Evolutionary conservation across 2,797 vertebrate species (phyloP).

Genomic region (Ctenopoma kingsleyae): DNA sequence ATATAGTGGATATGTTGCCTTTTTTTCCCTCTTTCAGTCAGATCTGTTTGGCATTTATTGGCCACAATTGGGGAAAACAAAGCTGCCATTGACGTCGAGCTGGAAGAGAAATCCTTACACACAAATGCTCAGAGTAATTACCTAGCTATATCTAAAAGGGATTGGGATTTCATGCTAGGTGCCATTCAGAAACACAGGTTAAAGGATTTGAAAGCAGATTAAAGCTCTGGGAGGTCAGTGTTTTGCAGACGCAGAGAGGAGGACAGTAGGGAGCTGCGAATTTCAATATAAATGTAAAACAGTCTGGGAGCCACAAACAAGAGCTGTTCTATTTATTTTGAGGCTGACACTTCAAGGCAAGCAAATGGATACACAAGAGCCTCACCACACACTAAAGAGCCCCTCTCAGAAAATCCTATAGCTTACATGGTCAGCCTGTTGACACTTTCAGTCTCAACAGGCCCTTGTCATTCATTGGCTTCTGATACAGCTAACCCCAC

Average conservation of each 20-base stretch:
- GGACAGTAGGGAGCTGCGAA: conserved; percentile 48
- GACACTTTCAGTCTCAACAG: conserved; percentile 22
- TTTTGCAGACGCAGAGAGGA: conserved; percentile 42
- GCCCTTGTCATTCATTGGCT: conserved; percentile 26
- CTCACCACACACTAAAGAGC: conserved; percentile 6
- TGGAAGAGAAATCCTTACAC: conserved; percentile 29
- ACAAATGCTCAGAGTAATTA: conserved; percentile 46
- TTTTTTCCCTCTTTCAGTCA: conserved; percentile 10
- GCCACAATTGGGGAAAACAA: conserved; percentile 31
- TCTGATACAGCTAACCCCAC: conserved; percentile 2
- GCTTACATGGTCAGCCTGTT: conserved; percentile 9
- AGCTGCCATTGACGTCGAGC: conserved; percentile 54
- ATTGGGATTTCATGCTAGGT: conserved; percentile 34
- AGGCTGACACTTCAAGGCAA: conserved; percentile 43
- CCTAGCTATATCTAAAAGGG: conserved; percentile 26
- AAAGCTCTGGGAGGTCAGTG: conserved; percentile 55
- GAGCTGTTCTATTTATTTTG: conserved; percentile 57
- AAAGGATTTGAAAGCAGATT: conserved; percentile 60
- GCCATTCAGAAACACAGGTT: conserved; percentile 40
- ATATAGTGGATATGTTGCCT: conserved; percentile 14
- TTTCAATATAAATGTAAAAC: conserved; percentile 84
- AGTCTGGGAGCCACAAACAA: conserved; percentile 55
- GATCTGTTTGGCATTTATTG: conserved; percentile 39
- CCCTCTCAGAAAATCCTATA: conserved; percentile 15
- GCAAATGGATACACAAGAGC: conserved; percentile 18